Percentiles rank a stretch among this genome's conserved stretches.
phyloP scores from a whole-genome alignment of 2,797 vertebrate species.

The Tadarida brasiliensis region DNA sequence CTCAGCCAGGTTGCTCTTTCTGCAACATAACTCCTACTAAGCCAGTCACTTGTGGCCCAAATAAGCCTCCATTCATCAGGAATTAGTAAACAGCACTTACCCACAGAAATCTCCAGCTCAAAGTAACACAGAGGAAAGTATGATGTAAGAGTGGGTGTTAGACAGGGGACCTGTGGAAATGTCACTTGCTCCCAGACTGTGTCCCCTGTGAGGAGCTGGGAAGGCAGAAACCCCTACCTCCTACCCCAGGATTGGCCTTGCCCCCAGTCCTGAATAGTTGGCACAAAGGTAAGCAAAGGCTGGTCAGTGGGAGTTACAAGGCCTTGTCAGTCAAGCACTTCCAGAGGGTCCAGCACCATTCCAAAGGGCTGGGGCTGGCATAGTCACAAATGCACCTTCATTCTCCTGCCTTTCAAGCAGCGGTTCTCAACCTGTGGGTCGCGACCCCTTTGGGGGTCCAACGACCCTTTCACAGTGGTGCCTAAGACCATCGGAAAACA shows the following conservation, averaged over 20 bases:
- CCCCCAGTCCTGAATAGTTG: background rate
- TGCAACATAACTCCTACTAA: background rate
- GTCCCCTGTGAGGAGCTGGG: background rate
- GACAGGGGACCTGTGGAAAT: background rate
- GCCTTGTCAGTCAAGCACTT: background rate
- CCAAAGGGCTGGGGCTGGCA: background rate
- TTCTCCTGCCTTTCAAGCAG: background rate
- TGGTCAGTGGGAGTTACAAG: background rate
- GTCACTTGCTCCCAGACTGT: background rate
- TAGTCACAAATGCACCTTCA: fast-evolving
- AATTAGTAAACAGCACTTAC: background rate
- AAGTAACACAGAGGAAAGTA: conserved; percentile 7
- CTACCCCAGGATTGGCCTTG: background rate
- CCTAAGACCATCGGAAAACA: no score
- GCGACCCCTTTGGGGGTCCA: no score
- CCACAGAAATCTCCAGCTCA: conserved; percentile 31
- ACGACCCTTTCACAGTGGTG: no score
- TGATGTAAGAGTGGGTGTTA: background rate
- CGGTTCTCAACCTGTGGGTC: no score
- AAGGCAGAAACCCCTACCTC: background rate
- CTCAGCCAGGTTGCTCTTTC: background rate
- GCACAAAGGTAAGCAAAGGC: background rate
- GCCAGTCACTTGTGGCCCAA: background rate
- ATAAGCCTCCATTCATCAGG: background rate
- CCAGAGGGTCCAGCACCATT: background rate